These are phyloP conservation scores for Beaufortia kweichowensis DNA, from an alignment of 2,113 vertebrate genomes.

Conservation along the genomic window DNA sequence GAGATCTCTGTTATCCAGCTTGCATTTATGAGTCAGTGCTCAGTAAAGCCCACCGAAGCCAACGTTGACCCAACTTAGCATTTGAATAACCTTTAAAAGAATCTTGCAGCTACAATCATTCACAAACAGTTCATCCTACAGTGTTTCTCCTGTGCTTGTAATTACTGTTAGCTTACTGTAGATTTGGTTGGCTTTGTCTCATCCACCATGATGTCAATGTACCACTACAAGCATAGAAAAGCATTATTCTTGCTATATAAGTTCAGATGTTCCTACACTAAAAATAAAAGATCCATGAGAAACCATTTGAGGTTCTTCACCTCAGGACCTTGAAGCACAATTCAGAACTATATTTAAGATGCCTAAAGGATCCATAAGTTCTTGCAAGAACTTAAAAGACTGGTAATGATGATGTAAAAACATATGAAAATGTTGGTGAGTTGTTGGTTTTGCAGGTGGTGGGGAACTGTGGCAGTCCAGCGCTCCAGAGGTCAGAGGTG, in stretches of 20 bases:
- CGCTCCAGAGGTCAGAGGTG: slow-evolving; percentile 45
- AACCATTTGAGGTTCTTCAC: no score
- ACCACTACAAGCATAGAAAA: slow-evolving; percentile 21
- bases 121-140: slow-evolving; percentile 80
- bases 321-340: no score
- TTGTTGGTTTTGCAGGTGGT: slow-evolving; percentile 73
- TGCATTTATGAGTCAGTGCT: slow-evolving; percentile 59
- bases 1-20: slow-evolving; percentile 55
- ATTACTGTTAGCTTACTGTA: slow-evolving; percentile 75
- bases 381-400: no score
- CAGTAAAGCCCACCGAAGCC: slow-evolving; percentile 61
- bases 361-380: no score
- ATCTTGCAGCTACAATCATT: slow-evolving; percentile 81
- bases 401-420: no score
- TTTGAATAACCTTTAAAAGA: slow-evolving; percentile 79
- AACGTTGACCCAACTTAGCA: slow-evolving; percentile 78
- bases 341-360: no score
- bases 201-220: slow-evolving; percentile 54
- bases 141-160: slow-evolving; percentile 68
- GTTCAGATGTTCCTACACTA: no score
- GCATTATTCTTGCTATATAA: not conserved
- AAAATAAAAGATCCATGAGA: no score
- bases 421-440: no score
- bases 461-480: slow-evolving; percentile 68
- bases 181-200: slow-evolving; percentile 73